These are phyloP conservation scores for Danionella dracula DNA, from an alignment of 2,797 vertebrate genomes.

Conservation along the genomic window DNA sequence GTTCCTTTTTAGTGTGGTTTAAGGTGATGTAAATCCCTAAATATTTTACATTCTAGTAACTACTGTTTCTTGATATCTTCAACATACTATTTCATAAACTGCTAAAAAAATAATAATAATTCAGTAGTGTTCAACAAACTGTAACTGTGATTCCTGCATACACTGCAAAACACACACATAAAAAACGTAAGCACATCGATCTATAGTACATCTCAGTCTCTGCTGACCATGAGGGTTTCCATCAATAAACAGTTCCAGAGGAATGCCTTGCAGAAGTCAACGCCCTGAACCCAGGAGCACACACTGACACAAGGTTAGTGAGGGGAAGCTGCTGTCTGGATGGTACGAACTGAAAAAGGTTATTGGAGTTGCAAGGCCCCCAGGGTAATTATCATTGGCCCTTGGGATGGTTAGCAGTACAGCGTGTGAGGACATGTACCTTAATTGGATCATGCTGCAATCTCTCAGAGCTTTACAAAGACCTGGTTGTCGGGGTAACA, in stretches of 20 bases:
- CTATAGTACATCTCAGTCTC: background rate
- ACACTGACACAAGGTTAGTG: conserved; percentile 31
- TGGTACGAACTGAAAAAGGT: conserved; percentile 32
- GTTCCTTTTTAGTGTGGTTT: too few species aligned
- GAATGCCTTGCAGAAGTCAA: conserved; percentile 3
- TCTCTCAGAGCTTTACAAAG: conserved; percentile 33
- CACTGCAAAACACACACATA: background rate
- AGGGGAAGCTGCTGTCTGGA: conserved; percentile 28
- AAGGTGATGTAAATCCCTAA: too few species aligned
- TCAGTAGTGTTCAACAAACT: too few species aligned
- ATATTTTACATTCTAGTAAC: too few species aligned
- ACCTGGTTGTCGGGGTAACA: conserved; percentile 43
- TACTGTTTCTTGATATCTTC: too few species aligned
- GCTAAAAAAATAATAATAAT: too few species aligned
- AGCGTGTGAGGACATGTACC: conserved; percentile 43
- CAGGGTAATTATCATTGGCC: conserved; percentile 48
- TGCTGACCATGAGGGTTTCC: conserved; percentile 17
- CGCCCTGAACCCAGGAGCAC: conserved; percentile 12
- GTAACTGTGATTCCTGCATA: background rate
- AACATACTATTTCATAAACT: too few species aligned
- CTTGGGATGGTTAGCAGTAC: conserved; percentile 38
- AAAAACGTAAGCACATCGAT: conserved; percentile 3
- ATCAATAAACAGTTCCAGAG: conserved; percentile 36
- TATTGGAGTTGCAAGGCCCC: conserved; percentile 25
- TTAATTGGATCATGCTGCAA: conserved; percentile 51